Base-by-base conservation (phyloP, 2,797 vertebrate genomes). In the Threskiornis aethiopicus region DNA sequence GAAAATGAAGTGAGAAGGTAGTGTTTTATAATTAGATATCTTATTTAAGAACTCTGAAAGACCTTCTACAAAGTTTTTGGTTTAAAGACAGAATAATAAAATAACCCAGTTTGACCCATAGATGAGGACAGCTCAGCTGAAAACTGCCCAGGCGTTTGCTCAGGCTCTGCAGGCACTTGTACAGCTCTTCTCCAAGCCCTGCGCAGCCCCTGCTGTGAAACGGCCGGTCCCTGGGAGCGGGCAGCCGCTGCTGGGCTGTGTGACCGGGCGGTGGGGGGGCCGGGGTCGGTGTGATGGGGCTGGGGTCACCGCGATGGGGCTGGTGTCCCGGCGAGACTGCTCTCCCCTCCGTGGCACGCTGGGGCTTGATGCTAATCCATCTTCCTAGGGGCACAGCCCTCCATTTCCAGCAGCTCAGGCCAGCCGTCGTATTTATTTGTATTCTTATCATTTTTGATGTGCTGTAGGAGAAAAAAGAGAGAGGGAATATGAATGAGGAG, bases 341-440 rank as follows among this genome's bases (percentile, higher is more conserved):
- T 59, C 57, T 89, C 5, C 5, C 54, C 49, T 65, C 44, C 1
- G 0, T 76, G 26, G 31, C 67, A 31, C 71, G 44, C 62, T 86
- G 75, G 62, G 37, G 12, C 12, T 84, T 22, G 28, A 12, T 65
- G 31, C 87, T 98, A 98, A 16, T 95, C 71, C 9, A 86, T 51
- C 96, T 98, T 98, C 87, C 28, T 96, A 72, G 99, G 98, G 88
- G 98, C 95, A 31, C 99, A 99, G 96, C 99, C 99, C 55, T 97
- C 96, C 87, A 99, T 80, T 92, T 99, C 98, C 84, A 98, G 96
- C 62, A 98, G 52, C 73, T 97, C 98, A 0, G 99, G 99, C 99
- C 99, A 99, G 49, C 97, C 98, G 0, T 98, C 98, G 0, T 99
- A 99, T 65, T 98, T 87, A 88, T 99, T 99, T 25, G 57, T 98